These are phyloP conservation scores for Tinamus major DNA, from an alignment of 2,797 vertebrate genomes.

Conservation along the genomic window DNA sequence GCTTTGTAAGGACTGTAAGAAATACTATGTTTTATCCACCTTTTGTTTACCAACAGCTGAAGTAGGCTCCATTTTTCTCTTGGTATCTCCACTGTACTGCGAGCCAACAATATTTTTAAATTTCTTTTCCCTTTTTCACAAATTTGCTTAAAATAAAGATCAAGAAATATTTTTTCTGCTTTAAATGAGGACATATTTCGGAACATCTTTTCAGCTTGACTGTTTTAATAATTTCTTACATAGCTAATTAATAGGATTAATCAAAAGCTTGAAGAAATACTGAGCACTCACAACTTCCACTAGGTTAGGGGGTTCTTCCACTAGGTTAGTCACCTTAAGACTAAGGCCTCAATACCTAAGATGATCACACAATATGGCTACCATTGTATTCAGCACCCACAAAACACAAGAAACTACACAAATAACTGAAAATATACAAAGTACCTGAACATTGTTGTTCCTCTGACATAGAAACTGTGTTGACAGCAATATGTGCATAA, in stretches of 20 bases:
- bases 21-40: slow-evolving; percentile 13
- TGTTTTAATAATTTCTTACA: background rate
- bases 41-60: slow-evolving; percentile 21
- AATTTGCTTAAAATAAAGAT: background rate
- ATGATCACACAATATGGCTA: background rate
- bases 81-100: background rate
- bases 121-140: background rate
- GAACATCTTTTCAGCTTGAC: background rate
- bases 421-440: background rate
- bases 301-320: background rate
- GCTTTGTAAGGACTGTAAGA: background rate
- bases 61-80: background rate
- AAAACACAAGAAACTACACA: background rate
- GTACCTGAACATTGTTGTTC: background rate
- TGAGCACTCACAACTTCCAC: background rate
- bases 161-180: background rate
- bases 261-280: background rate
- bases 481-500: background rate
- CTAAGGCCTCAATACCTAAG: background rate
- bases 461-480: background rate
- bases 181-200: background rate
- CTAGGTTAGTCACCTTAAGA: background rate
- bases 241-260: background rate
- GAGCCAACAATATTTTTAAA: background rate
- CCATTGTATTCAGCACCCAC: background rate